Conservation (phyloP, 2,888 invertebrate species). For the Trimorus sp. region DNA sequence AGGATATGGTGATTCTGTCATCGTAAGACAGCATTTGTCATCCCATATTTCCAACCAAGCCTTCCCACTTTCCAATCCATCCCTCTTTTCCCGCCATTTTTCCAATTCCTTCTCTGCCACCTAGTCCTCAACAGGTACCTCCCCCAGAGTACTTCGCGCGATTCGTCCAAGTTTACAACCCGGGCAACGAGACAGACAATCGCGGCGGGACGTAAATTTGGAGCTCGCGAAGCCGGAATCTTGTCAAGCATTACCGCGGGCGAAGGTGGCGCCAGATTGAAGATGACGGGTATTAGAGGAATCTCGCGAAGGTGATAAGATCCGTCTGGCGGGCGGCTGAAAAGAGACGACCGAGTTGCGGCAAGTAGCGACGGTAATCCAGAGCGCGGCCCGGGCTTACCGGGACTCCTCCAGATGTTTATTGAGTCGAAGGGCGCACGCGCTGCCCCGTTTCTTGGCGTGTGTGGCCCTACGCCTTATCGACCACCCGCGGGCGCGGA, state of each 20-base stretch:
- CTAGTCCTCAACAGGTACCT: too few relatives aligned
- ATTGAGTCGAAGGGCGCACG: slow-evolving; percentile 80
- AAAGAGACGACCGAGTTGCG: slow-evolving; percentile 71
- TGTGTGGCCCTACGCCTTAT: slow-evolving; percentile 40
- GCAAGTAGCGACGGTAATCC: slow-evolving; percentile 79
- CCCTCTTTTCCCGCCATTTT: too few relatives aligned
- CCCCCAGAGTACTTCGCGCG: too few relatives aligned
- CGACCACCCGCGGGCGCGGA: slow-evolving; percentile 20
- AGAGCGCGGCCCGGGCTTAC: slow-evolving; percentile 79
- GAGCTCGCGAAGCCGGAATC: too few relatives aligned
- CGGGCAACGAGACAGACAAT: too few relatives aligned
- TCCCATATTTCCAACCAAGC: too few relatives aligned
- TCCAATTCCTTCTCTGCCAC: too few relatives aligned
- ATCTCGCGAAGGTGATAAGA: slow-evolving; percentile 51
- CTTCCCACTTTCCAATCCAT: too few relatives aligned
- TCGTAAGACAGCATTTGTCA: too few relatives aligned
- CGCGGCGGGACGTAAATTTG: too few relatives aligned
- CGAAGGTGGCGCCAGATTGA: slow-evolving; percentile 36
- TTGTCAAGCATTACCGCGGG: slow-evolving; percentile 24
- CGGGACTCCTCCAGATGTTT: slow-evolving; percentile 79
- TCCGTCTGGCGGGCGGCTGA: slow-evolving; percentile 38
- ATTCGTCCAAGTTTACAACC: too few relatives aligned
- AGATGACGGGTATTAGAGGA: slow-evolving; percentile 45
- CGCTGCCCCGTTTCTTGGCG: slow-evolving; percentile 73
- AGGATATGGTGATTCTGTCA: too few relatives aligned